A percentile compares a stretch with the other conserved stretches of the same genome.
These are phyloP conservation scores for Myathropa florea DNA, from an alignment of 2,888 invertebrate species.

Conservation along the genomic window DNA sequence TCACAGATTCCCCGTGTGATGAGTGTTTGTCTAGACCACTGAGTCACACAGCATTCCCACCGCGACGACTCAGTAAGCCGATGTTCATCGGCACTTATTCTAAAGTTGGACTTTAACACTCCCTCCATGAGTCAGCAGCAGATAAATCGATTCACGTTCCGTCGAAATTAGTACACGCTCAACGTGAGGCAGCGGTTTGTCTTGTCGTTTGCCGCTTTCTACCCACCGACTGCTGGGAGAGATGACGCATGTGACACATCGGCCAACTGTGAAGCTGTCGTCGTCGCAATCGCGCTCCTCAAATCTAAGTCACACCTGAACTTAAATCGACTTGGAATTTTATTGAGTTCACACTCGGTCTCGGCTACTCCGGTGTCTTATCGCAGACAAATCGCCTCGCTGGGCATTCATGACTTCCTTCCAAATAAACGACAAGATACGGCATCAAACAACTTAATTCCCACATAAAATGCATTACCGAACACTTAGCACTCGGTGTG, in stretches of 20 bases:
- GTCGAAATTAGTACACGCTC: background rate
- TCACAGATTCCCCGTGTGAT: no score
- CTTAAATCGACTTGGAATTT: background rate
- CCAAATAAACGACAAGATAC: background rate
- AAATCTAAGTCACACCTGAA: background rate
- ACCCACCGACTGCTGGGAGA: background rate
- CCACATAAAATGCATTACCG: background rate
- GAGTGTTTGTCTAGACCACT: no score
- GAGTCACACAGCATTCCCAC: background rate
- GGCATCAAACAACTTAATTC: constrained; percentile 1
- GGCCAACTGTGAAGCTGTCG: background rate
- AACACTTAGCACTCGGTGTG: constrained; percentile 19
- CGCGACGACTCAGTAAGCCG: background rate
- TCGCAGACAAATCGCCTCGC: background rate
- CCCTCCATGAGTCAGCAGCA: background rate
- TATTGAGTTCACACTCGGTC: background rate
- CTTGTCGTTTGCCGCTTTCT: background rate
- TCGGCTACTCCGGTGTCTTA: background rate
- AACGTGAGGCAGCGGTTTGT: background rate
- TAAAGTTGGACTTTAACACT: background rate
- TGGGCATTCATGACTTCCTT: background rate
- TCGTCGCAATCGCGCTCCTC: background rate
- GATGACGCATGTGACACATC: background rate
- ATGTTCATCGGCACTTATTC: background rate
- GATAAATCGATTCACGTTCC: background rate